Conservation (phyloP, 2,113 vertebrate genomes). For the Chloroceryle aenea region DNA sequence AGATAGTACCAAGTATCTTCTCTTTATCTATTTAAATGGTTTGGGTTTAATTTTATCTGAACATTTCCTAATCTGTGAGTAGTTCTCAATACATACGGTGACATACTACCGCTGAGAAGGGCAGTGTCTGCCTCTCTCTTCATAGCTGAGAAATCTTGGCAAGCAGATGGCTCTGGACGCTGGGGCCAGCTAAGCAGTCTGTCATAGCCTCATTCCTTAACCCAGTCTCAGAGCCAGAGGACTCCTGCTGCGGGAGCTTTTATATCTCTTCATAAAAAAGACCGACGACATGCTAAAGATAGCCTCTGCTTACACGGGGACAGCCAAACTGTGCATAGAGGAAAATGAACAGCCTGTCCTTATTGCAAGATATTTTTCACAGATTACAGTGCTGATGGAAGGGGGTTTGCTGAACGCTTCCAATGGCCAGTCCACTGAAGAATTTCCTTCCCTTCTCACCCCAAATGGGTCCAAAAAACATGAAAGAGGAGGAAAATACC, state of each 20-base stretch:
- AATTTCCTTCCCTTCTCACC: neutral
- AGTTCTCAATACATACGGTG: neutral
- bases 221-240: slow-evolving; percentile 35
- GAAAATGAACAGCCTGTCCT: slow-evolving; percentile 54
- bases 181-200: slow-evolving; percentile 16
- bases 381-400: neutral
- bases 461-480: neutral
- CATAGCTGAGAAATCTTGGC: slow-evolving; percentile 41
- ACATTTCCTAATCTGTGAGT: neutral
- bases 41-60: neutral
- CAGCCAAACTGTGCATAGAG: neutral
- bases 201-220: slow-evolving; percentile 37
- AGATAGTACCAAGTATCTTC: neutral
- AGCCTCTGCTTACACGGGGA: slow-evolving; percentile 5
- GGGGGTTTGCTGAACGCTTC: neutral
- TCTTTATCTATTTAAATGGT: neutral
- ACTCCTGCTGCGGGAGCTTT: slow-evolving; percentile 42
- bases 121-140: neutral
- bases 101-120: neutral
- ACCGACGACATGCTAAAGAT: slow-evolving; percentile 33
- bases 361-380: slow-evolving; percentile 16
- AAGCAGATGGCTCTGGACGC: slow-evolving; percentile 35
- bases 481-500: neutral
- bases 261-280: slow-evolving; percentile 54
- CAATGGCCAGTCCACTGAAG: neutral